Base-by-base conservation (phyloP, 2,888 invertebrate species). In the Drosophila testacea region DNA sequence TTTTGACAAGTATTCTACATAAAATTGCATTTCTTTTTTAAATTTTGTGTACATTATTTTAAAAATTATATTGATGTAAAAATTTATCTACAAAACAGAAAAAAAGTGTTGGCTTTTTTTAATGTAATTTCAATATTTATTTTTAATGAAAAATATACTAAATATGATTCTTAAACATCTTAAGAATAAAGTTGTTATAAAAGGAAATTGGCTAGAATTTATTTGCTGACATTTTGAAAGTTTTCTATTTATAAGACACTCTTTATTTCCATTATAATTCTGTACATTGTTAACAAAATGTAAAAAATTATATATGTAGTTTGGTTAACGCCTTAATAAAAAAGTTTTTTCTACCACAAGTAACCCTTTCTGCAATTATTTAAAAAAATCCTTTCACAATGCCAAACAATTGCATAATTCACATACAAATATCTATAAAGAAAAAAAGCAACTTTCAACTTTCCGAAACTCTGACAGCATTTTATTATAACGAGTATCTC, bases 401-500 rank as follows among this genome's bases (percentile, higher is more conserved):
- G 11, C 38, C 27, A 50, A 59, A 38, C 46, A 50, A 55, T 61
- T 57, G 51, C 61, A 68, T 0, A 44, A 46, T n/a, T 22, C 9
- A 46, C 38, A 61, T n/a, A 6, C n/a, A 44, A 16, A 47, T 34
- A 22, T 39, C n/a, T 39, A 39, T 9, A 36, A 13, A 13, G 4
- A 30, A 16, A 10, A 7, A 11, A 22, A 64, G 27, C 4, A 11
- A 28, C 42, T 64, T 30, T 54, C 63, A 80, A 77, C 67, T 69
- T 71, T 60, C 52, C 38, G 22, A 66, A 85, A 76, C 60, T 72
- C 79, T 69, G 71, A 59, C 71, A 79, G 68, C 69, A 71, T 70
- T 82, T 86, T 63, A 61, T 73, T 86, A 77, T 83, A 22, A 7
- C 22, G n/a, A 50, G 11, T 74, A 85, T 88, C 73, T 51, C 56